Evolutionary conservation across 1,140 invertebrate species (phyloP), one percentile per base, ranked within the genome.

Genomic region (Zaprionus capensis): DNA sequence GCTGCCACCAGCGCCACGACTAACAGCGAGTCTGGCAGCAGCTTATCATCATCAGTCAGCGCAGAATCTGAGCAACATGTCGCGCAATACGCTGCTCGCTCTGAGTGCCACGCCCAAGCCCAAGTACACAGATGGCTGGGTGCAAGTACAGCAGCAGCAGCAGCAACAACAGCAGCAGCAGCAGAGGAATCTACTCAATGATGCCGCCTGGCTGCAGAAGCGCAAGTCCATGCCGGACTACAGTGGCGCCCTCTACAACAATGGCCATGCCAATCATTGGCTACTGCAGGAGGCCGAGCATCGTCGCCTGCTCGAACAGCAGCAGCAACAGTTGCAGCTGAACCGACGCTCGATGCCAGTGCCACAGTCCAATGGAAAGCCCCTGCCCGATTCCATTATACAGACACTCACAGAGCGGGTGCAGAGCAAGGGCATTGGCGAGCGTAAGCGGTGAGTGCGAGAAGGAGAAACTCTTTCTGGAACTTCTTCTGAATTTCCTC

Each of bases 241-340:
- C 64, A 71, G 69, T 56, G 82, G 76, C 14, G 61, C 85, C 3
- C 72, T 82, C 24, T 86, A 88, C 26, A 95, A 94, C 80, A 95
- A 95, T 80, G 96, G 96, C 91, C 96, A 96, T 81, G 94, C 94
- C 44, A 96, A 98, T 83, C 97, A 98, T 88, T 98, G 97, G 97
- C 94, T 98, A 6, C 95, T 97, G 88, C 94, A 99, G 95, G 98
- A 99, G 93, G 98, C 98, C 0, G 98, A 99, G 92, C 96, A 98
- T 79, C 94, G 98, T 51, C 94, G 98, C 76, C 95, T 97, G 67
- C 44, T 84, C 6, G 91, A 92, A 51, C 82, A 91, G 26, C 96
- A 62, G 63, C 71, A 44, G 41, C 61, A 59, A 34, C 61, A 59
- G 31, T 67, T 81, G 57, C 96, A 57, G 53, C 67, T 84, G 20